Percentiles rank a stretch among this genome's conserved stretches.
phyloP scores from a whole-genome alignment of 2,113 vertebrate genomes.

The Thomomys bottae region DNA sequence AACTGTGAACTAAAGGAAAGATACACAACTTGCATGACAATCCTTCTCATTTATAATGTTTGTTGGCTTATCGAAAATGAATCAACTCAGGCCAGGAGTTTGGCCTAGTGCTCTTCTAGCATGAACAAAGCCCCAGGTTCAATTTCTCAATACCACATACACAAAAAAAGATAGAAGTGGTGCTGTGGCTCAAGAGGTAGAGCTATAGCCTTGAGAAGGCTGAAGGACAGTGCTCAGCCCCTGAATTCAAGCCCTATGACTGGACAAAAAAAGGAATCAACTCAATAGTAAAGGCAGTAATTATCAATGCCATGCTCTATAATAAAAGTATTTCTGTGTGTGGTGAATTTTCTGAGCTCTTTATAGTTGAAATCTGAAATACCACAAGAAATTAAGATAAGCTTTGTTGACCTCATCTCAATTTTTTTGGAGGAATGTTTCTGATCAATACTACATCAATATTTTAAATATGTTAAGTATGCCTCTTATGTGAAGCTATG shows the following conservation, averaged over 20 bases:
- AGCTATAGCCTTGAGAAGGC: too few relatives aligned
- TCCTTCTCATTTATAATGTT: background rate
- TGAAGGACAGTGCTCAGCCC: too few relatives aligned
- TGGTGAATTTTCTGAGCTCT: background rate
- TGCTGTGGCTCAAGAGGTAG: too few relatives aligned
- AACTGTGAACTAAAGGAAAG: background rate
- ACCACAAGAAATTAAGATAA: background rate
- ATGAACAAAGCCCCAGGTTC: too few relatives aligned
- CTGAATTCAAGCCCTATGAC: too few relatives aligned
- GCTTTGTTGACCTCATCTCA: conserved; percentile 17
- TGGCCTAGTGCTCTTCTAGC: too few relatives aligned
- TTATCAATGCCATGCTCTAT: conserved; percentile 8
- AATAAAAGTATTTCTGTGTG: background rate
- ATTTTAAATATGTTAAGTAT: conserved; percentile 7
- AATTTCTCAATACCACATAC: too few relatives aligned
- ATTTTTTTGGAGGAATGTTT: rapidly evolving
- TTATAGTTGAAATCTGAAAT: conserved; percentile 34
- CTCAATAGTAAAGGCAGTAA: background rate
- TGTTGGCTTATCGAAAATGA: background rate
- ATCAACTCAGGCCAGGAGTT: too few relatives aligned
- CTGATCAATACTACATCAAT: background rate
- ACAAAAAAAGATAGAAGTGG: too few relatives aligned
- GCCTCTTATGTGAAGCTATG: conserved; percentile 51
- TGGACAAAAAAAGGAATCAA: background rate
- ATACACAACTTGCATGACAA: background rate